Evolutionary conservation across 2,888 invertebrate species (phyloP), one percentile per base, ranked within the genome.

Genomic region (Aplocera efformata): DNA sequence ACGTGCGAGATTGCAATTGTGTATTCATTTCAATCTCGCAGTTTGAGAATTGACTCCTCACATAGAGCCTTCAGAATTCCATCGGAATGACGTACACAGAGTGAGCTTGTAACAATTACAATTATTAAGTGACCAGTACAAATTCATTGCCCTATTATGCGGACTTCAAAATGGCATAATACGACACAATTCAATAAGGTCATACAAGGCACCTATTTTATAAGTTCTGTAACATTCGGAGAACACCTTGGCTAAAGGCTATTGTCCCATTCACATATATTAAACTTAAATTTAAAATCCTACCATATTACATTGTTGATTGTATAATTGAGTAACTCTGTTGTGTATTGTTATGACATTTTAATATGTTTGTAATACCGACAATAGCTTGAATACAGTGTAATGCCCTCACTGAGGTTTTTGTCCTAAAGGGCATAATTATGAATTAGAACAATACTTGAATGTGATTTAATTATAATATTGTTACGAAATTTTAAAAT

Each of bases 151-250:
- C 32, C 35, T 58, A 58, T 58, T 61, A 61, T 59, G 47, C 36
- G 51, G 41, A 56, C 36, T 58, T 67, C 64, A 63, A 67, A 71
- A 65, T 65, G 61, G 54, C 60, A 65, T 70, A 67, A 72, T 68
- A 58, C 41, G 29, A 41, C 13, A 13, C 58, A 58, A 60, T 64
- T 53, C 48, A 50, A 59, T 51, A 64, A 57, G 49, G 29, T 53
- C 63, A 29, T 53, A 60, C 42, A 64, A 68, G 33, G 26, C 10
- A 23, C 10, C 38, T 38, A 52, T 61, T 67, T 47, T 47, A 44
- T 57, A 56, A 62, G 53, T 57, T 60, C 29, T 58, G 48, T 53
- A 52, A 53, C 49, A 46, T 45, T 49, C 34, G 17, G 30, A 8
- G 11, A 24, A 2, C 13, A 17, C 13, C 13, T 17, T 40, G 28